Percentiles rank a stretch among this genome's conserved stretches.
Evolutionary conservation across 2,888 invertebrate genomes (phyloP).

Genomic region (Thecophora atra): DNA sequence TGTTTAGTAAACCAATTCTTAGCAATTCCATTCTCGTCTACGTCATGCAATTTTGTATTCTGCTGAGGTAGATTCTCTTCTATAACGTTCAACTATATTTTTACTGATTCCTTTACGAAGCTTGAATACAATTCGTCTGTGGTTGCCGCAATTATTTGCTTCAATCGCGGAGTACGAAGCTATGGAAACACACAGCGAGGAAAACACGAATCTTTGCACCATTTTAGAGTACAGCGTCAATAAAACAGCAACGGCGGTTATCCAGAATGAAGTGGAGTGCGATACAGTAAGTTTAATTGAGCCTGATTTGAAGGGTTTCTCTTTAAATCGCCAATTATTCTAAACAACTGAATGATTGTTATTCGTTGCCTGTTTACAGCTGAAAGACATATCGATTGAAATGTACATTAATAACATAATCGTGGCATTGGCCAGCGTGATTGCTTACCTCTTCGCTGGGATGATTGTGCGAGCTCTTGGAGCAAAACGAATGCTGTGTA

Average conservation of each 20-base stretch:
- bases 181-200: conserved; percentile 49
- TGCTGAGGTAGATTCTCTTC: conserved; percentile 70
- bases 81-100: conserved; percentile 1
- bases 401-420: conserved; percentile 78
- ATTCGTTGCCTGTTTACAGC: conserved; percentile 47
- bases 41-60: conserved; percentile 72
- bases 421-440: conserved; percentile 72
- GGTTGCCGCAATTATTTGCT: conserved; percentile 87
- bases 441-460: conserved; percentile 73
- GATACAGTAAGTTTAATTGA: conserved; percentile 57
- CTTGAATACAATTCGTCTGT: conserved; percentile 82
- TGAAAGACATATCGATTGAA: conserved; percentile 68
- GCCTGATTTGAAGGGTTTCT: no score
- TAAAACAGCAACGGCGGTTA: conserved; percentile 52
- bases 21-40: conserved; percentile 73
- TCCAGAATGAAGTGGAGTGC: conserved; percentile 49
- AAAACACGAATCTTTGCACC: conserved; percentile 56
- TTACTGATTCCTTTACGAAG: conserved; percentile 59
- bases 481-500: conserved; percentile 69
- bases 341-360: not conserved
- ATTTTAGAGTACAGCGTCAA: conserved; percentile 62
- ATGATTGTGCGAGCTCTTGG: conserved; percentile 68
- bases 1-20: conserved; percentile 73
- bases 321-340: no score
- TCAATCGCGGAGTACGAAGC: conserved; percentile 70